Base-by-base conservation (phyloP, 2,797 vertebrate species). In the Cyclopterus lumpus region DNA sequence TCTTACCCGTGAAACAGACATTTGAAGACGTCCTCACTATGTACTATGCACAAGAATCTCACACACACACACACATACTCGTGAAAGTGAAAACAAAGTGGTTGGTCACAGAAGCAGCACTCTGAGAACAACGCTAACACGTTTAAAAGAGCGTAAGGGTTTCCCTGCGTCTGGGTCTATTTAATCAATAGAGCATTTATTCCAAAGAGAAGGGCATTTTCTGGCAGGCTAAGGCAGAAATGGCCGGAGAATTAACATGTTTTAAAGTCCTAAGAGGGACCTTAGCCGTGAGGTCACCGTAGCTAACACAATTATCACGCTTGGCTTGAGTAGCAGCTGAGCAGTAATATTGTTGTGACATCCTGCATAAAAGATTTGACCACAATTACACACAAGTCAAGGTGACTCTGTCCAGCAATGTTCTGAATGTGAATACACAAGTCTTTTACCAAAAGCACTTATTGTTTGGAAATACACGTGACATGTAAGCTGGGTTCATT, bases 271-370 rank as follows among this genome's bases (percentile, higher is more conserved):
- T 77, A 51, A 82, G 75, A 66, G 73, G 60, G 80, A 75, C 79
- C 75, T 82, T 55, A 83, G 55, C 75, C 54, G 60, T 80, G 81
- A 86, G 79, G 80, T 88, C 81, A 74, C 51, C 20, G 60, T 79
- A 75, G 67, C 77, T 91, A 87, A 91, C 61, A 44, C 77, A 79
- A 90, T 86, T 88, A 86, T 73, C 74, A 80, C 72, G 80, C 87
- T 86, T 74, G 84, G 83, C 83, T 88, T 88, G 75, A 84, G 80
- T 55, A 75, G 78, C 81, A 88, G 84, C 83, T 84, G 85, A 87
- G 86, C 86, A 76, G 78, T 85, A 80, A 85, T 79, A 79, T 83
- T 81, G 82, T 86, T 82, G 81, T 80, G 85, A 90, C 81, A 81
- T 79, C 32, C 61, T 82, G 82, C 74, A 80, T 78, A 62, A 84